phyloP scores from a whole-genome alignment of 2,888 invertebrate species.

The Zaprionus bogoriensis region DNA sequence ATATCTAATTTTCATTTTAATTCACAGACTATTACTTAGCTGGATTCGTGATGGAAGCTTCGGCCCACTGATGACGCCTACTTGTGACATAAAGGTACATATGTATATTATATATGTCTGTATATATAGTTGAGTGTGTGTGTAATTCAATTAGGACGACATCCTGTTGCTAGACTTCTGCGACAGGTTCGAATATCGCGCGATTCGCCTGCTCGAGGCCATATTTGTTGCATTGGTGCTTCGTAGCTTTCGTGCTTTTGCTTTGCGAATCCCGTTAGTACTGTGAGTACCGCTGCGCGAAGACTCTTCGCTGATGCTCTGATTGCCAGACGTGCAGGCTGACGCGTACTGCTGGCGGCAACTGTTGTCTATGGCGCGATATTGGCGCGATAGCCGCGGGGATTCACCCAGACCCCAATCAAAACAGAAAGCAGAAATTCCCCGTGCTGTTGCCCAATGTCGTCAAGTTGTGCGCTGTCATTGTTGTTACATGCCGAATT shows the following conservation, averaged over 20 bases:
- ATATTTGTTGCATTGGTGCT: not conserved
- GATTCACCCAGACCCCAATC: conserved; percentile 7
- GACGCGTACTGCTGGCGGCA: conserved; percentile 47
- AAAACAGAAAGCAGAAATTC: conserved; percentile 16
- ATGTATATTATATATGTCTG: not conserved
- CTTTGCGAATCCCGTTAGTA: too few relatives aligned
- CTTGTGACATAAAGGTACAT: too few relatives aligned
- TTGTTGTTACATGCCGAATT: conserved; percentile 71
- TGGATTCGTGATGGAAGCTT: too few relatives aligned
- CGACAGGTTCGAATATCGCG: not conserved
- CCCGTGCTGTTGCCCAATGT: not conserved
- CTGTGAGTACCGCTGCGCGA: not conserved
- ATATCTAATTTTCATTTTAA: too few relatives aligned
- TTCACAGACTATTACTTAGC: too few relatives aligned
- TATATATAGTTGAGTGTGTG: not conserved
- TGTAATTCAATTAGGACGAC: not conserved
- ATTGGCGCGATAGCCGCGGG: conserved; percentile 16
- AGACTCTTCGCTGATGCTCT: conserved; percentile 1
- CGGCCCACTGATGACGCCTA: too few relatives aligned
- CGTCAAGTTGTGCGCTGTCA: conserved; percentile 38
- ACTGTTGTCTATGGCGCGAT: conserved; percentile 51
- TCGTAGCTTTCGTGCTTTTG: too few relatives aligned
- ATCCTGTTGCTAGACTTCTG: conserved; percentile 11
- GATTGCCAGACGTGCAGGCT: conserved; percentile 27
- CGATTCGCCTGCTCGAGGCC: not conserved